Percentiles rank a stretch among this genome's conserved stretches.
Evolutionary conservation across 1,140 invertebrate species (phyloP).

Genomic region (Hycleus cichorii): DNA sequence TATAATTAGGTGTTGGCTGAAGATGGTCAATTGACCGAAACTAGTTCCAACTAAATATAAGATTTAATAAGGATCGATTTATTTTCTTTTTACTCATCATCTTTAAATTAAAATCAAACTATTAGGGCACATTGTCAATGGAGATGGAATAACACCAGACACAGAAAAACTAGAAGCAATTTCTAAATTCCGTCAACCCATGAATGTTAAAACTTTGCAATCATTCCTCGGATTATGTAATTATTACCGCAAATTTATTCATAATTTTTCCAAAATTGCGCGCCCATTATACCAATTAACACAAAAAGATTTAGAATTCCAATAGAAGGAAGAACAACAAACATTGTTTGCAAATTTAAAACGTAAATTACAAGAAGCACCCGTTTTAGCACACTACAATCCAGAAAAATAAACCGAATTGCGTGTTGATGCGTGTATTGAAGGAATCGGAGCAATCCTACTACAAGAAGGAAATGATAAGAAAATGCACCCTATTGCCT

Average conservation of each 20-base stretch:
- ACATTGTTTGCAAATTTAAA: neutral
- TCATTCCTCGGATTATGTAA: neutral
- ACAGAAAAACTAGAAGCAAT: neutral
- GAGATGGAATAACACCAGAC: neutral
- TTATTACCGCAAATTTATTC: constrained; percentile 8
- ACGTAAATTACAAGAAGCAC: too few species aligned
- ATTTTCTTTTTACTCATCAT: too few species aligned
- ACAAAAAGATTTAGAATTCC: neutral
- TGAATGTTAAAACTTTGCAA: neutral
- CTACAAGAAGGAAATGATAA: too few species aligned
- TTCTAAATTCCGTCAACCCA: constrained; percentile 2
- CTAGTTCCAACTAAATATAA: too few species aligned
- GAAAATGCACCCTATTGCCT: too few species aligned
- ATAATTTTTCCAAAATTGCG: constrained; percentile 1
- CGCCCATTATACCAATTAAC: neutral
- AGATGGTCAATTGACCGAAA: too few species aligned
- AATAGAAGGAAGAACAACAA: neutral
- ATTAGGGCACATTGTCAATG: neutral
- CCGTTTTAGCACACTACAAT: too few species aligned
- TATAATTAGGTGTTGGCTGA: too few species aligned
- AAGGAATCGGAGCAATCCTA: too few species aligned
- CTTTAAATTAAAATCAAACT: neutral
- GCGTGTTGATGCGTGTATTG: too few species aligned
- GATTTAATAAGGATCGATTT: too few species aligned
- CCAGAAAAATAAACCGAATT: too few species aligned